Base-by-base conservation (phyloP, 2,797 vertebrate species). In the Picus viridis region DNA sequence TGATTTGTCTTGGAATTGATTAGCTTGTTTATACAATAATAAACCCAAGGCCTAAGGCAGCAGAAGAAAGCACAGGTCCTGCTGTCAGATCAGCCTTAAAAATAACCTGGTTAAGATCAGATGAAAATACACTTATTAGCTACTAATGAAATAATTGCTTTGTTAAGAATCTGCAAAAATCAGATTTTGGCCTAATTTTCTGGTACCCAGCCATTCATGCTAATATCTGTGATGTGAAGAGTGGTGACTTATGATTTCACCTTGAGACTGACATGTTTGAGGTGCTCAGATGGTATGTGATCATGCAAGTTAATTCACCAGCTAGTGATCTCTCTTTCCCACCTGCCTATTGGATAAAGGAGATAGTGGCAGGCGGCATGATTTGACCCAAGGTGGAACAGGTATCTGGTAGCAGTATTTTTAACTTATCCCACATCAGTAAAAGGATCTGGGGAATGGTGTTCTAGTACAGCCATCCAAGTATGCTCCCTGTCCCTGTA, bases 141-240 rank as follows among this genome's bases (percentile, higher is more conserved):
- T 73, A 57, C 59, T 95, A 94, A 94, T 90, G 63, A 96, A 96
- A 83, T 93, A 95, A 96, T 92, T 92, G 39, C 73, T 86, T 72
- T 85, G 68, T 92, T 94, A 87, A 70, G 61, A 92, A 90, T 80
- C 53, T 94, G 82, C 59, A 92, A 70, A 90, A 78, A 68, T 65
- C 32, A 82, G 74, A 84, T 94, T 69, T 89, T 86, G 93, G 73
- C 76, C 49, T 61, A 26, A 58, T 89, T 92, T 95, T 76, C 59
- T 70, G 61, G 16, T 83, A 45, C 62, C 85, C 68, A 95, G 43
- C 92, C 59, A 94, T 94, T 83, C 41, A 61, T 16, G 12, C 51
- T 86, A 34, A 5, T 86, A 70, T 70, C 32, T 89, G 32, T 3
- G 10, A 75, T 83, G 53, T 71, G 70, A 78, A 64, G 89, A 91